Evolutionary conservation across 2,797 vertebrate genomes (phyloP).

Genomic region (Parotocinclus haroldoi): DNA sequence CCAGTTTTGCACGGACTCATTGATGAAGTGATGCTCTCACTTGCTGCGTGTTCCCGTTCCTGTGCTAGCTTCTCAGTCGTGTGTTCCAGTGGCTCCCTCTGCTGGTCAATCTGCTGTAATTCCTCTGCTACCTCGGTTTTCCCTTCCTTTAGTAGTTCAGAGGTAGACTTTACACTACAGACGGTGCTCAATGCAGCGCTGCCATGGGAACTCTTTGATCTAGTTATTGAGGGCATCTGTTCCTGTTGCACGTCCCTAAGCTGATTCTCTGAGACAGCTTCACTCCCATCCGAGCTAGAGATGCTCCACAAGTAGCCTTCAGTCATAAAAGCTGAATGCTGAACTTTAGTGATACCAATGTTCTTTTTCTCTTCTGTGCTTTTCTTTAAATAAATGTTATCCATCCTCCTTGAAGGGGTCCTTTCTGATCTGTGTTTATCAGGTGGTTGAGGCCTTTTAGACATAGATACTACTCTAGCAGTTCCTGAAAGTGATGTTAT

Average conservation of each 20-base stretch:
- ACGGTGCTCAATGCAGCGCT: background rate
- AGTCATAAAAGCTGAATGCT: background rate
- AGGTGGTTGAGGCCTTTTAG: conserved; percentile 44
- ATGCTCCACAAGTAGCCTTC: no score
- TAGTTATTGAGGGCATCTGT: conserved; percentile 1
- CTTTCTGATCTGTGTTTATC: conserved; percentile 41
- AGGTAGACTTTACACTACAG: conserved; percentile 48
- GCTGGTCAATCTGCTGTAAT: conserved; percentile 20
- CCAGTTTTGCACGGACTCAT: conserved; percentile 54
- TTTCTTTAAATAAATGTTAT: conserved; percentile 31
- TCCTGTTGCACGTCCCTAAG: no score
- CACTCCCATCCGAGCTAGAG: conserved; percentile 19
- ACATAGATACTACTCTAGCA: conserved; percentile 47
- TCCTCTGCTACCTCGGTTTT: conserved; percentile 42
- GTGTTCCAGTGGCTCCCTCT: conserved; percentile 39
- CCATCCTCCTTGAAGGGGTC: conserved; percentile 16
- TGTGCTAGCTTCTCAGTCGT: conserved; percentile 32
- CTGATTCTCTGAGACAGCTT: conserved; percentile 16
- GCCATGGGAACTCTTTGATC: conserved; percentile 38
- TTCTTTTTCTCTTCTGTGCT: conserved; percentile 16
- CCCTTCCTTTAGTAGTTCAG: conserved; percentile 45
- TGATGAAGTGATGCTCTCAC: conserved; percentile 69
- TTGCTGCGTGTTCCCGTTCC: conserved; percentile 54
- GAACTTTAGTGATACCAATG: background rate
- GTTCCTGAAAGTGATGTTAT: conserved; percentile 63